Conservation (phyloP, 1,140 invertebrate species). For the Zaprionus taronus region DNA sequence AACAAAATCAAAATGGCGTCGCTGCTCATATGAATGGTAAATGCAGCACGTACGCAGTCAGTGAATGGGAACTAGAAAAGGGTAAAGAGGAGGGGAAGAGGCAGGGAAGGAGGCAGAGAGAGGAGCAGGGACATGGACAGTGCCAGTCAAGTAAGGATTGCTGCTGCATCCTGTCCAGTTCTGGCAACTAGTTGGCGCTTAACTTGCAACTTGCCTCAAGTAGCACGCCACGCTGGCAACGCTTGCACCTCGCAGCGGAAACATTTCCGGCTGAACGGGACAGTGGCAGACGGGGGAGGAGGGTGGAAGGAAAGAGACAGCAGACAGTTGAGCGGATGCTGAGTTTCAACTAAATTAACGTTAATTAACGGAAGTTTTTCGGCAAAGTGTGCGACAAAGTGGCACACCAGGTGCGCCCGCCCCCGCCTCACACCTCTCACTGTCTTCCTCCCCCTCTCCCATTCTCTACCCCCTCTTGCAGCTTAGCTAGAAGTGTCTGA, state of each 20-base stretch:
- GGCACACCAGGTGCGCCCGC: conserved; percentile 41
- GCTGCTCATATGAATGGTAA: conserved; percentile 46
- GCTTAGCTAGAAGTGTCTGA: conserved; percentile 39
- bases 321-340: conserved; percentile 50
- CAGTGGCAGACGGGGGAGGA: not conserved
- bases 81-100: not conserved
- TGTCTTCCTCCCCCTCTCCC: not conserved
- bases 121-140: too few relatives aligned
- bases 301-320: not conserved
- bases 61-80: not conserved
- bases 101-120: too few relatives aligned
- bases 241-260: conserved; percentile 40
- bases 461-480: not conserved
- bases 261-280: conserved; percentile 60
- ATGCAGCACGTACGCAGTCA: conserved; percentile 58
- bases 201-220: not conserved
- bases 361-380: conserved; percentile 81
- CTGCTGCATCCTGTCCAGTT: not conserved
- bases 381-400: conserved; percentile 51
- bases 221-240: not conserved
- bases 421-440: not conserved
- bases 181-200: conserved; percentile 10
- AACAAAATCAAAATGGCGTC: conserved; percentile 63
- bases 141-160: too few relatives aligned
- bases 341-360: conserved; percentile 82